phyloP scores from a whole-genome alignment of 2,797 vertebrate genomes.

The Pempheris klunzingeri region DNA sequence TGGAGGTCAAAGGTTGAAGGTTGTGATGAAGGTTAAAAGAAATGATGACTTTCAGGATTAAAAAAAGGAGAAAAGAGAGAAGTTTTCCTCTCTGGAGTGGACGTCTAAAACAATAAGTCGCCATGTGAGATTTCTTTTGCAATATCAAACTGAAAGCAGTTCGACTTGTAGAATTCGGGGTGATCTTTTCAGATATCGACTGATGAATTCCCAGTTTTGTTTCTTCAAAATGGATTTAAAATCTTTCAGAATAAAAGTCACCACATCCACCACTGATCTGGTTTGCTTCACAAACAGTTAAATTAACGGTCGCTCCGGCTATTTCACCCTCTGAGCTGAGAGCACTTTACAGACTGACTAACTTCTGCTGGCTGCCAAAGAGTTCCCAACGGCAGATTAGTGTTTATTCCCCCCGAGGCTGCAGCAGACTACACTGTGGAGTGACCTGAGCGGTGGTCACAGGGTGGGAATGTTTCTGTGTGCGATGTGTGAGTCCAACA shows the following conservation, averaged over 20 bases:
- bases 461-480: conserved; percentile 45
- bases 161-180: not conserved
- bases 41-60: not conserved
- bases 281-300: not conserved
- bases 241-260: conserved; percentile 26
- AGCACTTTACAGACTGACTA: not conserved
- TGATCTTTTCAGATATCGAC: not conserved
- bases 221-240: not conserved
- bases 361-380: conserved; percentile 15
- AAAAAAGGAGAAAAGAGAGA: not conserved
- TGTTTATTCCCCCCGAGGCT: not conserved
- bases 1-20: not conserved
- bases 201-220: not conserved
- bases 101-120: not conserved
- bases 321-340: conserved; percentile 14
- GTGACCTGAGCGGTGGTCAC: conserved; percentile 31
- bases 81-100: too few relatives aligned
- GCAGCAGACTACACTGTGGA: conserved; percentile 29
- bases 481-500: conserved; percentile 40
- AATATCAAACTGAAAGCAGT: not conserved
- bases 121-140: not conserved
- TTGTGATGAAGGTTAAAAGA: not conserved
- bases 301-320: not conserved
- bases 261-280: not conserved
- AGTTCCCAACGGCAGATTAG: conserved; percentile 14